Evolutionary conservation across 2,113 vertebrate genomes (phyloP).

Genomic region (human (Homo sapiens)): GRCh38 chrX:29870001-29870500

Average conservation of each 20-base stretch:
- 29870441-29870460: background rate
- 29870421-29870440: background rate
- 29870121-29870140: background rate
- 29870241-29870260: constrained; percentile 2
- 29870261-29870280: constrained; percentile 17
- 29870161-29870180: background rate
- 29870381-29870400: background rate
- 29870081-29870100: background rate
- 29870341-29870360: background rate
- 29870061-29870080: background rate
- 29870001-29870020: background rate
- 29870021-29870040: constrained; percentile 26
- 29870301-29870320: background rate
- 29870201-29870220: background rate
- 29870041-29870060: constrained; percentile 36
- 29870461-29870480: background rate
- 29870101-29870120: constrained; percentile 26
- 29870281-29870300: background rate
- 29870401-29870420: background rate
- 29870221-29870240: background rate
- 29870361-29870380: background rate
- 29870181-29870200: constrained; percentile 11
- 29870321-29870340: background rate
- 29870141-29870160: too few species aligned
- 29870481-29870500: background rate